Percentiles rank a stretch among this genome's conserved stretches.
Conservation (phyloP, 2,113 vertebrate genomes). For the Chloropsis hardwickii region DNA sequence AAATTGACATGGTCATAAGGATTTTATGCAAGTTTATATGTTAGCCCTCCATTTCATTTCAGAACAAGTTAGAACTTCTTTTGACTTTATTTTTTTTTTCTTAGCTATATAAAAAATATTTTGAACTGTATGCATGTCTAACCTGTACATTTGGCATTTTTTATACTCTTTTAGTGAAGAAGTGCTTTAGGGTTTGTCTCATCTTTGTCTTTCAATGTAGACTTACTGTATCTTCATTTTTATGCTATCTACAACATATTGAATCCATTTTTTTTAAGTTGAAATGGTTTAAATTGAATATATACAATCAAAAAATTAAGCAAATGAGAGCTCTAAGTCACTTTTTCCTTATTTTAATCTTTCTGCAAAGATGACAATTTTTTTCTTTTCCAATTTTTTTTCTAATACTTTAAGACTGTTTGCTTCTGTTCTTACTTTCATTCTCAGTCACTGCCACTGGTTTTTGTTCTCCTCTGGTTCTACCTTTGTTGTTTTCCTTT, state of each 20-base stretch:
- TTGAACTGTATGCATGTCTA: not conserved
- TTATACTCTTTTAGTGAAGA: not conserved
- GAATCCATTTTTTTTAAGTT: not conserved
- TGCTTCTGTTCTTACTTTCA: not conserved
- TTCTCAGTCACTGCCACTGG: not conserved
- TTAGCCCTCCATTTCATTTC: not conserved
- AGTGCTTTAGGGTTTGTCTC: fast-evolving
- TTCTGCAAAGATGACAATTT: not conserved
- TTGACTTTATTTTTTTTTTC: not conserved
- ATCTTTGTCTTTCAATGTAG: not conserved
- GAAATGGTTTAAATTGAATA: not conserved
- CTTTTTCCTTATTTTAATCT: not conserved
- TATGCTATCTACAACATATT: not conserved
- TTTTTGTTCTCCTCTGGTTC: not conserved
- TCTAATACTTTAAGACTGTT: not conserved
- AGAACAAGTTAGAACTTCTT: not conserved
- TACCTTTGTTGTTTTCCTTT: not conserved
- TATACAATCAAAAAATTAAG: not conserved
- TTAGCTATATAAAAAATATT: not conserved
- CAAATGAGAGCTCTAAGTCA: not conserved
- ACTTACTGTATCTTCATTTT: not conserved
- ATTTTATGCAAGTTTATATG: not conserved
- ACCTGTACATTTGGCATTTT: not conserved
- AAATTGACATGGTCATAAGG: not conserved
- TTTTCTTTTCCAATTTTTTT: not conserved